Conservation (phyloP, 2,888 invertebrate species). For the Smittia aterrima region DNA sequence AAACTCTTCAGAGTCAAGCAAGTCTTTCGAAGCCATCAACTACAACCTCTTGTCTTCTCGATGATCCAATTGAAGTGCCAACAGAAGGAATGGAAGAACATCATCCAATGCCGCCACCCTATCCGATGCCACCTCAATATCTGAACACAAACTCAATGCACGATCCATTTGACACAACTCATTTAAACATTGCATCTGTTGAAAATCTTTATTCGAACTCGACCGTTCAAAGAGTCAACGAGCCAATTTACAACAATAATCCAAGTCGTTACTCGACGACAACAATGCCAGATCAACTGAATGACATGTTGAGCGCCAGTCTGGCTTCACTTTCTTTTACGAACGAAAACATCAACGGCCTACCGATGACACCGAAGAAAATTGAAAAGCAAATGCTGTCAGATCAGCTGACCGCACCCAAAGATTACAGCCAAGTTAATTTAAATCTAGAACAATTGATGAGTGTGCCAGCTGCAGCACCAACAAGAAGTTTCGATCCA, state of each 20-base stretch:
- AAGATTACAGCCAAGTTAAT: conserved; percentile 1
- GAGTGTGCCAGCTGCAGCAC: conserved; percentile 18
- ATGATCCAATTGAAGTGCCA: conserved; percentile 72
- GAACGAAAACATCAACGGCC: conserved; percentile 35
- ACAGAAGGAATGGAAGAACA: conserved; percentile 47
- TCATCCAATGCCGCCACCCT: conserved; percentile 53
- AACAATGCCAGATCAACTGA: not conserved
- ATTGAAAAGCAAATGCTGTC: conserved; percentile 27
- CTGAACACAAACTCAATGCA: conserved; percentile 52
- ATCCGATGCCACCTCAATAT: conserved; percentile 59
- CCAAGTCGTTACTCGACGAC: not conserved
- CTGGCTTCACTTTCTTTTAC: conserved; percentile 36
- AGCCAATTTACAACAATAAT: conserved; percentile 34
- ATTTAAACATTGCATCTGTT: conserved; percentile 14
- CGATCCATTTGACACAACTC: conserved; percentile 38
- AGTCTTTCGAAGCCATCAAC: conserved; percentile 46
- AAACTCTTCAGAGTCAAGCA: conserved; percentile 24
- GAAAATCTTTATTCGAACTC: conserved; percentile 32
- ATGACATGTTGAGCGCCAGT: conserved; percentile 21
- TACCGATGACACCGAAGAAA: conserved; percentile 26
- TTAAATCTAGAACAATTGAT: conserved; percentile 33
- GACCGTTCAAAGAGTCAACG: not conserved
- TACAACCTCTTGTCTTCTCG: conserved; percentile 60
- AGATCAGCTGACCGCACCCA: not conserved
- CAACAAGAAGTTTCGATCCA: conserved; percentile 1